Conservation (phyloP, 2,888 invertebrate species). For the Leistus spinibarbis region DNA sequence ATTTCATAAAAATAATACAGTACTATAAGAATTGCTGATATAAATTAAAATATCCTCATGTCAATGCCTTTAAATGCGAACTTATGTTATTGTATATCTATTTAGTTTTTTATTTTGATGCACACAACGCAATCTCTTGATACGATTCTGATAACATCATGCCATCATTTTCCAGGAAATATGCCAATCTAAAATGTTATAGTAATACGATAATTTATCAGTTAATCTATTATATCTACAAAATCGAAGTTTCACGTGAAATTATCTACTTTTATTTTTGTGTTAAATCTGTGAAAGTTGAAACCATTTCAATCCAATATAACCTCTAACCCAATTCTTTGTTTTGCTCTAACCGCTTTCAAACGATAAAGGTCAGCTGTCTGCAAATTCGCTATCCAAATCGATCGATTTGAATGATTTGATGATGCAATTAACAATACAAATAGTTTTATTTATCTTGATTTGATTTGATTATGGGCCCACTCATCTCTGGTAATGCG, state of each 20-base stretch:
- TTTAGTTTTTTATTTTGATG: no score
- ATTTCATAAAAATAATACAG: no score
- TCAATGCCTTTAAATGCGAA: no score
- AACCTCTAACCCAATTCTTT: constrained; percentile 16
- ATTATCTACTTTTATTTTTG: constrained; percentile 5
- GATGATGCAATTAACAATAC: neutral
- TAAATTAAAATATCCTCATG: no score
- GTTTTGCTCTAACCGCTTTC: constrained; percentile 12
- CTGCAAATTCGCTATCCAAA: neutral
- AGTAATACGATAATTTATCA: neutral
- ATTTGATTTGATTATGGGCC: neutral
- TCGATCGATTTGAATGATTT: neutral
- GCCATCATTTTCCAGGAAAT: neutral
- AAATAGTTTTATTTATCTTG: neutral
- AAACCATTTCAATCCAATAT: constrained; percentile 6
- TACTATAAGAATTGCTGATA: no score
- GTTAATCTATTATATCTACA: neutral
- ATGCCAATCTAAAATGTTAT: neutral
- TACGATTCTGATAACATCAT: no score
- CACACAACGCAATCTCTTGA: no score
- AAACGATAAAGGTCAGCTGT: neutral
- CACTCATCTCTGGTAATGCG: neutral
- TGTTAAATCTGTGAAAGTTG: constrained; percentile 5
- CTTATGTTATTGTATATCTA: no score
- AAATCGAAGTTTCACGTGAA: neutral